Evolutionary conservation across 2,113 vertebrate genomes (phyloP), one percentile per base, ranked within the genome.

Genomic region (Tapirus terrestris): DNA sequence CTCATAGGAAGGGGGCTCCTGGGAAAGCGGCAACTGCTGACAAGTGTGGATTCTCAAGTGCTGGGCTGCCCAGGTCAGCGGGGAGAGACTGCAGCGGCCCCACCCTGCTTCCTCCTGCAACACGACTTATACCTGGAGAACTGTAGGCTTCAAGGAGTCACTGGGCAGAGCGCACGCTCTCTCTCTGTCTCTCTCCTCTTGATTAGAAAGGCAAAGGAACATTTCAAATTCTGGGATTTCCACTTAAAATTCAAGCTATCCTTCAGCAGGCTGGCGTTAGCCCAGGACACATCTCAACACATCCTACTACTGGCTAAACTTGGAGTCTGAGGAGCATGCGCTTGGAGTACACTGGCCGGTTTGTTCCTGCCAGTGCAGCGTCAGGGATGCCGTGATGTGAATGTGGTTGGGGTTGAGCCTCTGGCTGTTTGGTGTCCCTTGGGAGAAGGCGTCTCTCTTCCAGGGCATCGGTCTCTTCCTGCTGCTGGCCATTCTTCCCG

Each of bases 401-500:
- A 23, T 8, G 20, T 27, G 9, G 56, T 85, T 13, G 58, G 63
- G 45, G 6, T 31, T 61, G 61, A 70, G 23, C 33, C 53, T 73
- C 63, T 70, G 48, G 23, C 51, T 63, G 25, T 68, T 79, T 33
- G 6, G 48, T 82, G 11, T 29, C 67, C 43, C 82, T n/a, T 13
- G 29, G 82, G 79, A 60, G 63, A 80, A 33, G 45, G 21, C 21
- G 1, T 45, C 56, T 10, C 10, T 92, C 33, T 67, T 16, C 70
- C 65, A 31, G 80, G 39, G 36, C 27, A 16, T 65, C 36, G 9
- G 25, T 31, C 61, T 36, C 10, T 77, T 81, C 80, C 29, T 93
- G 70, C 98, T 97, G 75, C 97, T 96, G n/a, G 43, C 45, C 23
- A 65, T 97, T 98, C 94, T 90, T 92, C 93, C 96, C 88, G 39